Percentiles rank a stretch among this genome's conserved stretches.
Conservation (phyloP, 1,140 invertebrate species). For the Penaeus japonicus region DNA sequence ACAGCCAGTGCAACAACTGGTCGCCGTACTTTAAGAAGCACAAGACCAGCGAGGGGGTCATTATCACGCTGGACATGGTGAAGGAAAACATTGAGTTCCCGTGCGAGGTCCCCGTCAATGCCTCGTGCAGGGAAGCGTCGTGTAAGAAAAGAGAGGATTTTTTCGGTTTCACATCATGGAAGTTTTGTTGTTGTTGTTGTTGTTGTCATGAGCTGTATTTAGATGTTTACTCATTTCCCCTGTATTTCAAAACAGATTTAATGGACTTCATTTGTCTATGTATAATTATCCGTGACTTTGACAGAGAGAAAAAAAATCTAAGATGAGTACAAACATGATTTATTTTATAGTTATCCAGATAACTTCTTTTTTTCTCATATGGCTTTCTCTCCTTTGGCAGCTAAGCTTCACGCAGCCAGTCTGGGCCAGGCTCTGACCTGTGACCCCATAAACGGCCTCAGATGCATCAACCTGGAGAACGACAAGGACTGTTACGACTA, state of each 20-base stretch:
- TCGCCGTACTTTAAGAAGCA: conserved; percentile 31
- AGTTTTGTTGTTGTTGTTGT: background rate
- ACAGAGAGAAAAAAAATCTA: no score
- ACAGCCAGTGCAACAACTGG: conserved; percentile 28
- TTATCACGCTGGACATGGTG: conserved; percentile 9
- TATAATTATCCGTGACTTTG: no score
- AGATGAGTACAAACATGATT: no score
- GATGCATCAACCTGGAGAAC: conserved; percentile 60
- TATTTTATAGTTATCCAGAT: no score
- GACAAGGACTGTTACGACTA: conserved; percentile 63
- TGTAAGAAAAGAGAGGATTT: background rate
- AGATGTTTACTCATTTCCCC: no score
- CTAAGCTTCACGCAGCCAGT: conserved; percentile 43
- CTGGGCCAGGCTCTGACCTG: conserved; percentile 63
- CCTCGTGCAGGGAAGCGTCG: conserved; percentile 31
- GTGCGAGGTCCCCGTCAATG: conserved; percentile 32
- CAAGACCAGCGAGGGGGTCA: conserved; percentile 3
- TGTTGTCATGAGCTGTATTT: no score
- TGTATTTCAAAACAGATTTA: no score
- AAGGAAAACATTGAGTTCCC: background rate
- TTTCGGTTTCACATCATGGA: no score
- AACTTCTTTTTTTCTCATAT: background rate
- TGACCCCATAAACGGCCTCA: conserved; percentile 63
- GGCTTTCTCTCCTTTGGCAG: background rate
- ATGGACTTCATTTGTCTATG: no score